phyloP scores from a whole-genome alignment of 2,888 invertebrate genomes.

The Lymantria dispar region DNA sequence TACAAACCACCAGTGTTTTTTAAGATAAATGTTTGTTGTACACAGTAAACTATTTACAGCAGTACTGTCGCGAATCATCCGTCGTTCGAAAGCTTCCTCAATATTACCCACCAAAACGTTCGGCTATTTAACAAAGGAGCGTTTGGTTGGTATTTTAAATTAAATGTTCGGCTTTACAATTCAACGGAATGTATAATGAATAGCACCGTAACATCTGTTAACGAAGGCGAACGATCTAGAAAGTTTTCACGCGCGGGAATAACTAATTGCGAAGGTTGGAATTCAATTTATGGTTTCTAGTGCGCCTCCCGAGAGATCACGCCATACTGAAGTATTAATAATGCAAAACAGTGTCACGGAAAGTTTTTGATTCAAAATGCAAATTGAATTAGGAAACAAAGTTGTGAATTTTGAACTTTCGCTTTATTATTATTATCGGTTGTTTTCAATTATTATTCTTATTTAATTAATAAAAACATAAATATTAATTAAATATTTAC shows the following conservation, averaged over 20 bases:
- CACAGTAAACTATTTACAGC: slow-evolving; percentile 54
- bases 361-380: slow-evolving; percentile 81
- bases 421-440: slow-evolving; percentile 49
- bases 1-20: too few relatives aligned
- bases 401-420: slow-evolving; percentile 66
- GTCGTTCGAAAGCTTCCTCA: slow-evolving; percentile 53
- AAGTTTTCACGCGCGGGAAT: slow-evolving; percentile 83
- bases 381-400: slow-evolving; percentile 80
- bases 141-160: slow-evolving; percentile 78
- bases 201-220: slow-evolving; percentile 83
- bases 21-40: slow-evolving; percentile 58
- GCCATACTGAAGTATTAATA: slow-evolving; percentile 79
- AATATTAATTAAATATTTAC: too few relatives aligned
- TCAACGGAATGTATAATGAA: slow-evolving; percentile 83
- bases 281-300: slow-evolving; percentile 82
- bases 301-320: slow-evolving; percentile 78
- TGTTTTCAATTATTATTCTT: slow-evolving; percentile 57
- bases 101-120: slow-evolving; percentile 66
- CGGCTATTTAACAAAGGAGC: slow-evolving; percentile 75
- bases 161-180: slow-evolving; percentile 82
- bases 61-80: slow-evolving; percentile 60
- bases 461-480: slow-evolving; percentile 23
- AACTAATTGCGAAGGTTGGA: slow-evolving; percentile 82
- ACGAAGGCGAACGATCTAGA: slow-evolving; percentile 82
- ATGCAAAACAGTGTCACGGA: slow-evolving; percentile 82